Conservation (phyloP, 2,113 vertebrate species). For the Aphelocoma coerulescens region DNA sequence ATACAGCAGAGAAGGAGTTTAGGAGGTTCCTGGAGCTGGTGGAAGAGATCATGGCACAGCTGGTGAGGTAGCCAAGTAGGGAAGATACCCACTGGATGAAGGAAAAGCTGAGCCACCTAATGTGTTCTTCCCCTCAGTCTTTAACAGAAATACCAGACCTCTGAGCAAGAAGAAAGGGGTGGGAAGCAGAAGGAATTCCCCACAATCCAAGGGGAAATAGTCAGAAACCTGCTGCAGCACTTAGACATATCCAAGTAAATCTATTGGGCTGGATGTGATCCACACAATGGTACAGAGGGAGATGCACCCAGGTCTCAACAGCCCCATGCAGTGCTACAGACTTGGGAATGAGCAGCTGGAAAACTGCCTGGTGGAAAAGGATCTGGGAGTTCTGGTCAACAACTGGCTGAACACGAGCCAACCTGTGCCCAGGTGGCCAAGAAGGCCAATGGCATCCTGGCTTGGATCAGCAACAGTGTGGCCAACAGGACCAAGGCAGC, state of each 20-base stretch:
- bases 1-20: not conserved
- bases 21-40: not conserved
- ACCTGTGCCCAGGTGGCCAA: not conserved
- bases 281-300: not conserved
- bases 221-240: not conserved
- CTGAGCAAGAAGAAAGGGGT: not conserved
- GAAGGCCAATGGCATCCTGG: not conserved
- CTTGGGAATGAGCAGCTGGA: not conserved
- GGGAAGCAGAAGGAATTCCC: not conserved
- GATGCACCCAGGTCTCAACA: not conserved
- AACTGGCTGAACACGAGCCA: accelerated
- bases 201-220: not conserved
- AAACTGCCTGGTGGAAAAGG: not conserved
- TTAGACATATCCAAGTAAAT: too few relatives aligned
- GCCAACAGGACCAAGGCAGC: not conserved
- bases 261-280: not conserved
- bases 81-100: not conserved
- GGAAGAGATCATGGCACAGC: not conserved
- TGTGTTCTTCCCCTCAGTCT: not conserved
- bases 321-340: not conserved
- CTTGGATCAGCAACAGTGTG: not conserved
- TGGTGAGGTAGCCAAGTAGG: not conserved
- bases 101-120: not conserved
- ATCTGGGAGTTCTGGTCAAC: not conserved
- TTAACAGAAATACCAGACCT: not conserved